Percentiles rank a stretch among this genome's conserved stretches.
Evolutionary conservation across 2,797 vertebrate genomes (phyloP).

Genomic region (Pteronotus mesoamericanus): DNA sequence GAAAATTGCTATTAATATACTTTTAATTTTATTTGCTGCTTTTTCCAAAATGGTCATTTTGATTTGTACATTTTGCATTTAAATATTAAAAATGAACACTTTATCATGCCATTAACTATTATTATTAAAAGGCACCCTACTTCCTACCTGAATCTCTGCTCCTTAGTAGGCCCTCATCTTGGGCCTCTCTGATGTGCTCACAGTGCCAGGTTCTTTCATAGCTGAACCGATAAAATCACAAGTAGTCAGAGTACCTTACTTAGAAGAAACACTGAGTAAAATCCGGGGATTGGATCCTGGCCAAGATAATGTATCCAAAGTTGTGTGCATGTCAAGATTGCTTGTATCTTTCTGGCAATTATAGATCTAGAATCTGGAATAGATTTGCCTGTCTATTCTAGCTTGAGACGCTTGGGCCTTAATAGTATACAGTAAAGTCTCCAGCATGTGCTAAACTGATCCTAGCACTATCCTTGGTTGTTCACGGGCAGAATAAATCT

Average conservation of each 20-base stretch:
- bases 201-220: neutral
- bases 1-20: neutral
- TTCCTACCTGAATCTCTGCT: neutral
- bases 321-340: neutral
- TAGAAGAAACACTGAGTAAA: neutral
- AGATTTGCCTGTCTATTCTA: neutral
- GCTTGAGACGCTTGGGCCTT: neutral
- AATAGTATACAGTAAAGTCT: neutral
- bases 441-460: neutral
- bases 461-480: neutral
- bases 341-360: neutral
- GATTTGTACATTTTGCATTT: neutral
- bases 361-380: neutral
- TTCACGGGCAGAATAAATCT: neutral
- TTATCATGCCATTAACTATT: neutral
- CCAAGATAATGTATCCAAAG: neutral
- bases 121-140: neutral
- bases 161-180: neutral
- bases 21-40: slow-evolving; percentile 19
- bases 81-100: neutral
- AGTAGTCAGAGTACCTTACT: neutral
- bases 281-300: neutral
- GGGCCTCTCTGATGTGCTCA: neutral
- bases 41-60: neutral
- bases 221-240: neutral